Percentiles rank a stretch among this genome's conserved stretches.
Evolutionary conservation across 2,888 invertebrate genomes (phyloP).

Genomic region (Lasius platythorax): DNA sequence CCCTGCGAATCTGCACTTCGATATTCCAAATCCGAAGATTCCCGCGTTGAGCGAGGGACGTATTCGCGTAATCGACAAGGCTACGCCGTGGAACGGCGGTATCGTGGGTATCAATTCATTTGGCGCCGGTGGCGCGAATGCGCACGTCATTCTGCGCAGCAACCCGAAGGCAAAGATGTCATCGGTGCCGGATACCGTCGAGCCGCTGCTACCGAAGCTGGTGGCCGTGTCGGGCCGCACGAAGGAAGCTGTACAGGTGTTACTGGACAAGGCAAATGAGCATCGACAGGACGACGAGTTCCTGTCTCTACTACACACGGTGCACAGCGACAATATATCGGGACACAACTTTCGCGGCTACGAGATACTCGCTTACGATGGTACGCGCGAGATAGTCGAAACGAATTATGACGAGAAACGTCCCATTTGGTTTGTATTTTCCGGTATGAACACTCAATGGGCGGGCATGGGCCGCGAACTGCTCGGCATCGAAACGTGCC

Average conservation of each 20-base stretch:
- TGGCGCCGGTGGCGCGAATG: conserved; percentile 99
- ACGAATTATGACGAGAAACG: conserved; percentile 87
- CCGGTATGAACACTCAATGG: conserved; percentile 99
- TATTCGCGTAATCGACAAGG: conserved; percentile 95
- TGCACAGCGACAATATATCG: conserved; percentile 90
- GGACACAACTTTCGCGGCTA: conserved; percentile 95
- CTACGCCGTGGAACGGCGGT: conserved; percentile 96
- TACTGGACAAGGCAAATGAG: conserved; percentile 89
- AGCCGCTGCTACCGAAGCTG: conserved; percentile 88
- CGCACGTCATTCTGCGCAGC: conserved; percentile 95
- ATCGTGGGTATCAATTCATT: conserved; percentile 97
- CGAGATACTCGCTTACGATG: conserved; percentile 89
- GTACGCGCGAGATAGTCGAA: conserved; percentile 87
- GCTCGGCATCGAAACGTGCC: conserved; percentile 94
- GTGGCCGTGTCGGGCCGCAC: conserved; percentile 95
- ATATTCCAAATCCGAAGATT: conserved; percentile 95
- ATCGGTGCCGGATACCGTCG: conserved; percentile 86
- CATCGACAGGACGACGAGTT: conserved; percentile 90
- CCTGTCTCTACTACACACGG: conserved; percentile 91
- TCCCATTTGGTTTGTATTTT: conserved; percentile 97
- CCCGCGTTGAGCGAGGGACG: conserved; percentile 95
- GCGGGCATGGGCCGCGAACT: conserved; percentile 96
- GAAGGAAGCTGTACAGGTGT: conserved; percentile 90
- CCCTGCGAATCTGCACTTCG: conserved; percentile 96
- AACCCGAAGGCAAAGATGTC: conserved; percentile 90